These are phyloP conservation scores for Scortum barcoo DNA, from an alignment of 2,113 vertebrate genomes.

Conservation along the genomic window DNA sequence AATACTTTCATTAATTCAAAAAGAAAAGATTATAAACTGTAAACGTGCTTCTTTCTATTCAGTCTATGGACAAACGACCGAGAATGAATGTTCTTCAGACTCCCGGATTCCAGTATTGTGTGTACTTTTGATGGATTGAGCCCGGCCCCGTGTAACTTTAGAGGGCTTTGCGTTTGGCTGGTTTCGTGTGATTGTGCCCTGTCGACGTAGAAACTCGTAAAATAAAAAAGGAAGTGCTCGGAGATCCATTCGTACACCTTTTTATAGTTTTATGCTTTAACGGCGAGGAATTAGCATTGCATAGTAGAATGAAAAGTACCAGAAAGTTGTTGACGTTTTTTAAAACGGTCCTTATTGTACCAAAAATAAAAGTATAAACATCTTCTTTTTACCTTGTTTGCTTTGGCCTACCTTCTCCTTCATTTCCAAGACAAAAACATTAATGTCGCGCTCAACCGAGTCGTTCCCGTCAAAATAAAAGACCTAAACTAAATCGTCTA, in stretches of 20 bases:
- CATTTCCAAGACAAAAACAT: no score
- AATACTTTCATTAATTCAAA: constrained; percentile 71
- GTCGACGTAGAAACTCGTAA: constrained; percentile 52
- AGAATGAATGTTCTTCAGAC: constrained; percentile 77
- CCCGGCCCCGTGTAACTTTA: constrained; percentile 70
- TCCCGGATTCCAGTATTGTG: constrained; percentile 72
- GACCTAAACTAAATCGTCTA: no score
- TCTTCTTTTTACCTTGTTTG: no score
- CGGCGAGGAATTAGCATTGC: not conserved
- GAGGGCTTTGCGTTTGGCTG: constrained; percentile 70
- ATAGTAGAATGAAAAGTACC: no score
- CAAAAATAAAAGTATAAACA: no score
- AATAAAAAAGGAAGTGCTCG: not conserved
- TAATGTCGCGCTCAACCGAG: no score
- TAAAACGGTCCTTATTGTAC: no score
- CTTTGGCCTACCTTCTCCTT: no score
- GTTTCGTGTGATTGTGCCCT: constrained; percentile 72
- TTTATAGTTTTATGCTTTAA: not conserved
- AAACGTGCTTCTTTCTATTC: constrained; percentile 75
- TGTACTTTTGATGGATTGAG: constrained; percentile 69
- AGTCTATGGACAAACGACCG: constrained; percentile 75
- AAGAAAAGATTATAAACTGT: constrained; percentile 70
- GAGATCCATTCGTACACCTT: constrained; percentile 48
- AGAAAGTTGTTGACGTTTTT: no score
- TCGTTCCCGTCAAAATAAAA: no score